phyloP scores from a whole-genome alignment of 2,113 vertebrate species.

The Oryzias javanicus region DNA sequence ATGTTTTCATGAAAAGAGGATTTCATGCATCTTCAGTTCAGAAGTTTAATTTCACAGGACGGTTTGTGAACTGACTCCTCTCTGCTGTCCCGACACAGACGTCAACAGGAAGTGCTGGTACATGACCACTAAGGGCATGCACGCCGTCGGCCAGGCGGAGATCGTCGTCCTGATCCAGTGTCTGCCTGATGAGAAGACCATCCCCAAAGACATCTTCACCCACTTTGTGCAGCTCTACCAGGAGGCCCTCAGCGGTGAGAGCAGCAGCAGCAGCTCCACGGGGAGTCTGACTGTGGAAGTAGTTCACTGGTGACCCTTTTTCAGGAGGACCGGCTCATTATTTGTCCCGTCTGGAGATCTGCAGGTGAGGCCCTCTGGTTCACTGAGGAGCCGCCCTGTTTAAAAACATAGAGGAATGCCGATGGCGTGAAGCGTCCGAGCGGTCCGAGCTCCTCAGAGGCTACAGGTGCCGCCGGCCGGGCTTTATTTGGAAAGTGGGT shows the following conservation, averaged over 20 bases:
- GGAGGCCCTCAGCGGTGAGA: slow-evolving; percentile 89
- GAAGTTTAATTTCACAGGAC: too few species aligned
- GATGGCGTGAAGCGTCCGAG: neutral
- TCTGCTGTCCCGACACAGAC: slow-evolving; percentile 72
- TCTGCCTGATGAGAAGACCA: slow-evolving; percentile 94
- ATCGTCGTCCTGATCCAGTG: slow-evolving; percentile 95
- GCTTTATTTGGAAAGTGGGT: slow-evolving; percentile 42
- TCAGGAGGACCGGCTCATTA: too few species aligned
- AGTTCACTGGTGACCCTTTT: too few species aligned
- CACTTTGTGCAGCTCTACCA: slow-evolving; percentile 97
- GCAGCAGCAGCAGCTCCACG: neutral
- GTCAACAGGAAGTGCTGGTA: slow-evolving; percentile 99
- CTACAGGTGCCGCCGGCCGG: neutral
- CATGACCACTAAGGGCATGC: slow-evolving; percentile 96
- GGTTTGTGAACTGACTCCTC: neutral
- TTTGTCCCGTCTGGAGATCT: too few species aligned
- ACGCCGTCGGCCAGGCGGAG: slow-evolving; percentile 94
- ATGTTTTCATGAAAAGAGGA: too few species aligned
- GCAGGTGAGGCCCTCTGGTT: too few species aligned
- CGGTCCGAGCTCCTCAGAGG: slow-evolving; percentile 15
- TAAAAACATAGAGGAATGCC: too few species aligned
- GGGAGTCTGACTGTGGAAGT: too few species aligned
- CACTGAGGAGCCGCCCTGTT: too few species aligned
- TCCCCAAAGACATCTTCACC: slow-evolving; percentile 95
- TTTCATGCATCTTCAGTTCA: too few species aligned